Percentiles rank a stretch among this genome's conserved stretches.
Conservation (phyloP, 2,888 invertebrate genomes). For the Sinelater perroti region DNA sequence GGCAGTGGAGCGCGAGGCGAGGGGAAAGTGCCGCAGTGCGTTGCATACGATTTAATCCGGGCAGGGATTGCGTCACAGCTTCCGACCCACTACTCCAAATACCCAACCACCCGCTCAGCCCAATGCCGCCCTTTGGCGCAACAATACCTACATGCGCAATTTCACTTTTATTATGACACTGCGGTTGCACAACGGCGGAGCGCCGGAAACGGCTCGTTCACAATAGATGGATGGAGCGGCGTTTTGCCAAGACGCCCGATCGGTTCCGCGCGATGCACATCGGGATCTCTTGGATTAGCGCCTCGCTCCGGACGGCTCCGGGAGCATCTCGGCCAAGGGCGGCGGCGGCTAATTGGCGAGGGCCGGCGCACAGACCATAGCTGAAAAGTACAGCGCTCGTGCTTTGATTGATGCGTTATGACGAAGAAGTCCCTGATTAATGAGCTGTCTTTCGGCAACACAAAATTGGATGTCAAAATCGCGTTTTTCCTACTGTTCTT, state of each 20-base stretch:
- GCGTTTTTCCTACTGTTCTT: too few relatives aligned
- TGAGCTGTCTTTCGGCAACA: too few relatives aligned
- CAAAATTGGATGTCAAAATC: too few relatives aligned
- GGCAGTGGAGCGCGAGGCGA: constrained; percentile 53
- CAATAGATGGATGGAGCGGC: constrained; percentile 25
- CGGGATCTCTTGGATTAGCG: constrained; percentile 18
- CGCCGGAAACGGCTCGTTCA: constrained; percentile 33
- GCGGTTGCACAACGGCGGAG: constrained; percentile 35
- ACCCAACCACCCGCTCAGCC: constrained; percentile 52
- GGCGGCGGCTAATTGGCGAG: too few relatives aligned
- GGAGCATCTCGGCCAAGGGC: constrained; percentile 30
- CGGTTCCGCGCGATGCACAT: constrained; percentile 27
- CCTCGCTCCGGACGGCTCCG: constrained; percentile 2
- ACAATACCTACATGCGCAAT: constrained; percentile 51
- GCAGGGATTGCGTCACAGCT: constrained; percentile 51
- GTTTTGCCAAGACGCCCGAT: constrained; percentile 26
- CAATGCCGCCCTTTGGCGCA: constrained; percentile 51
- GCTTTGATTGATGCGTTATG: too few relatives aligned
- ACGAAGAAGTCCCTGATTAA: too few relatives aligned
- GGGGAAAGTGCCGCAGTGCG: constrained; percentile 56
- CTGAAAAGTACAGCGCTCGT: too few relatives aligned
- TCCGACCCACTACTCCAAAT: constrained; percentile 60
- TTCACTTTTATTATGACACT: constrained; percentile 55
- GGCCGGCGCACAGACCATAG: too few relatives aligned
- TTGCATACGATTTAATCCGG: constrained; percentile 52